Conservation (phyloP, 2,888 invertebrate species). For the Autographa gamma region DNA sequence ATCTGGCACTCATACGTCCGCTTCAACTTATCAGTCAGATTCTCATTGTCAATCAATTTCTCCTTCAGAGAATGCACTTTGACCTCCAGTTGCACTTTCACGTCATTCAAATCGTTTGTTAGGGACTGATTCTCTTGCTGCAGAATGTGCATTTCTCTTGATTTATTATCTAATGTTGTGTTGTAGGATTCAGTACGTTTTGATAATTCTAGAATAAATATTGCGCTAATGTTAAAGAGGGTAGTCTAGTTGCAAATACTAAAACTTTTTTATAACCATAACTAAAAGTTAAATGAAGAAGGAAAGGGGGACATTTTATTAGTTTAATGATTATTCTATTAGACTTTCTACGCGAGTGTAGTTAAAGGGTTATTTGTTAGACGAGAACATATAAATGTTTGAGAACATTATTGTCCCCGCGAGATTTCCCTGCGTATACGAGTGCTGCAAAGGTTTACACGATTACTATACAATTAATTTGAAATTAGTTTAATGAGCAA, state of each 20-base stretch:
- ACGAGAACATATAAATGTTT: constrained; percentile 49
- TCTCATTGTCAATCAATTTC: constrained; percentile 74
- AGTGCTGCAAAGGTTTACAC: constrained; percentile 45
- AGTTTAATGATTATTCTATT: constrained; percentile 9
- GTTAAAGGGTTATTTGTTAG: constrained; percentile 18
- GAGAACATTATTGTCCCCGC: constrained; percentile 43
- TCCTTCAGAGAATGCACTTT: constrained; percentile 78
- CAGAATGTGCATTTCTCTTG: constrained; percentile 65
- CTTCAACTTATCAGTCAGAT: constrained; percentile 75
- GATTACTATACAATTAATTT: constrained; percentile 31
- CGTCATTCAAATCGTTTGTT: constrained; percentile 69
- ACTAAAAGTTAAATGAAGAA: too few relatives aligned
- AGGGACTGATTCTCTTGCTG: constrained; percentile 71
- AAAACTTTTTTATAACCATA: background rate
- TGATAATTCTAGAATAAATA: constrained; percentile 65
- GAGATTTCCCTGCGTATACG: constrained; percentile 25
- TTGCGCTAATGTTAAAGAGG: constrained; percentile 23
- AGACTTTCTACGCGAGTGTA: constrained; percentile 19
- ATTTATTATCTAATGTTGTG: constrained; percentile 62
- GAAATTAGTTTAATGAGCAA: background rate
- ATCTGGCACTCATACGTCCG: constrained; percentile 76
- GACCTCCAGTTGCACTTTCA: constrained; percentile 73
- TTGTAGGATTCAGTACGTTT: constrained; percentile 64
- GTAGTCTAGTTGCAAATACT: constrained; percentile 6
- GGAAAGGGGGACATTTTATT: background rate